Evolutionary conservation across 1,140 invertebrate species (phyloP).

Genomic region (Coelopa frigida): DNA sequence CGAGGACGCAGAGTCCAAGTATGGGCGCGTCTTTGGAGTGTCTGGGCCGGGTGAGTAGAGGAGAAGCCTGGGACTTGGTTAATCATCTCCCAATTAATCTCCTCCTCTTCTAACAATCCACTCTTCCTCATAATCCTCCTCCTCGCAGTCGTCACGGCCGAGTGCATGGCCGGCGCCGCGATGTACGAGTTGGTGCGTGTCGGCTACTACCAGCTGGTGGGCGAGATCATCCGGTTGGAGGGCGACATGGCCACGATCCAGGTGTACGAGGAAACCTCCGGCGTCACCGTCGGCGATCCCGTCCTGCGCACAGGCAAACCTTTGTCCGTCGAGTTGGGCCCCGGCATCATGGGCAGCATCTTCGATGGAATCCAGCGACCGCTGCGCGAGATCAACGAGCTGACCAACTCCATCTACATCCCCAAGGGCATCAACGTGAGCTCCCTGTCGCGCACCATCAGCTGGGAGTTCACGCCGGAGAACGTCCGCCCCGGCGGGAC

Average conservation of each 20-base stretch:
- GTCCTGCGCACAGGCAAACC: slow-evolving; percentile 74
- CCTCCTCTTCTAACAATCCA: background rate
- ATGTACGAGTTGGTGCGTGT: slow-evolving; percentile 69
- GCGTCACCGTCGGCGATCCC: slow-evolving; percentile 79
- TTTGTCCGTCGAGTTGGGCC: slow-evolving; percentile 75
- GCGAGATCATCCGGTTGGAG: slow-evolving; percentile 70
- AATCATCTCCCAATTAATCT: background rate
- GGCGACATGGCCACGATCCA: slow-evolving; percentile 46
- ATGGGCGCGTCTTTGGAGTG: slow-evolving; percentile 2
- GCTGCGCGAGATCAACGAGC: slow-evolving; percentile 66
- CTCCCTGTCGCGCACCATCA: slow-evolving; percentile 65
- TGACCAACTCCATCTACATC: slow-evolving; percentile 95
- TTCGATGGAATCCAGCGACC: slow-evolving; percentile 84
- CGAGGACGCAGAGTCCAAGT: background rate
- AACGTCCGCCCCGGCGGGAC: slow-evolving; percentile 80
- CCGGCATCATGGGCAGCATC: slow-evolving; percentile 53
- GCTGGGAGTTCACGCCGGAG: slow-evolving; percentile 88
- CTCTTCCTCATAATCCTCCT: background rate
- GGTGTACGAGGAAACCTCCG: slow-evolving; percentile 83
- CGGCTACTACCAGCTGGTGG: slow-evolving; percentile 61
- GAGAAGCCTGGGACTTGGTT: too few species aligned
- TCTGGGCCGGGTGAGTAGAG: slow-evolving; percentile 1
- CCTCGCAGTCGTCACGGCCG: slow-evolving; percentile 31
- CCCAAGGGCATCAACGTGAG: slow-evolving; percentile 97
- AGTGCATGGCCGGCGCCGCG: slow-evolving; percentile 40